Percentiles rank a stretch among this genome's conserved stretches.
Conservation (phyloP, 2,113 vertebrate species). For the Octodon degus region DNA sequence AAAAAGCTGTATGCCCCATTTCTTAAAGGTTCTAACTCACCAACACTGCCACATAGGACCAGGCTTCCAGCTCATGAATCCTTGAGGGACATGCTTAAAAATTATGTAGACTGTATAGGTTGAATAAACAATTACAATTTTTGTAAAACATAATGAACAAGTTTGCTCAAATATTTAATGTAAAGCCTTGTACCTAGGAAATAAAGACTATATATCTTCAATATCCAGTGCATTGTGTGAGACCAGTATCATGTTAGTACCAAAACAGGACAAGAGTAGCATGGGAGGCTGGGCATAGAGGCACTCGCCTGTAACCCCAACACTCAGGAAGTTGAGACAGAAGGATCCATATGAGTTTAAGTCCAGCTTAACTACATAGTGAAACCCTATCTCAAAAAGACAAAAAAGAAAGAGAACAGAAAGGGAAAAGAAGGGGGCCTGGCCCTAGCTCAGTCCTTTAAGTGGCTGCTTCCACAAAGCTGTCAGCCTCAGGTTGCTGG, state of each 20-base stretch:
- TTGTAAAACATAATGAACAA: constrained; percentile 34
- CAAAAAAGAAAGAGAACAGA: neutral
- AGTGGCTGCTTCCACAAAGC: no score
- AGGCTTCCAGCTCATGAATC: neutral
- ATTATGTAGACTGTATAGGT: neutral
- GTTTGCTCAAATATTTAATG: neutral
- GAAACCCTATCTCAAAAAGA: neutral
- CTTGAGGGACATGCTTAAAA: neutral
- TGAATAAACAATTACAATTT: neutral
- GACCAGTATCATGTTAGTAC: neutral
- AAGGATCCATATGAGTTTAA: neutral
- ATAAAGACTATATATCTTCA: neutral
- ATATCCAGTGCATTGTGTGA: constrained; percentile 15
- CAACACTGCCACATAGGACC: neutral
- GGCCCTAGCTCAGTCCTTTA: no score
- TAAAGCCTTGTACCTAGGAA: neutral
- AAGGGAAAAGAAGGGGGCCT: neutral
- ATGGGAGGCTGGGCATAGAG: neutral
- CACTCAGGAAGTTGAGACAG: neutral
- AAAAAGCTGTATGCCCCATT: neutral
- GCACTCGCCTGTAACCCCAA: neutral
- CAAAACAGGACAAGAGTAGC: neutral
- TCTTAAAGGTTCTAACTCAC: neutral
- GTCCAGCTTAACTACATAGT: neutral
- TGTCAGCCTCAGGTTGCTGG: no score